These are phyloP conservation scores for Diplosoma virens DNA, from an alignment of 23 tunicate genomes.

Conservation along the genomic window DNA sequence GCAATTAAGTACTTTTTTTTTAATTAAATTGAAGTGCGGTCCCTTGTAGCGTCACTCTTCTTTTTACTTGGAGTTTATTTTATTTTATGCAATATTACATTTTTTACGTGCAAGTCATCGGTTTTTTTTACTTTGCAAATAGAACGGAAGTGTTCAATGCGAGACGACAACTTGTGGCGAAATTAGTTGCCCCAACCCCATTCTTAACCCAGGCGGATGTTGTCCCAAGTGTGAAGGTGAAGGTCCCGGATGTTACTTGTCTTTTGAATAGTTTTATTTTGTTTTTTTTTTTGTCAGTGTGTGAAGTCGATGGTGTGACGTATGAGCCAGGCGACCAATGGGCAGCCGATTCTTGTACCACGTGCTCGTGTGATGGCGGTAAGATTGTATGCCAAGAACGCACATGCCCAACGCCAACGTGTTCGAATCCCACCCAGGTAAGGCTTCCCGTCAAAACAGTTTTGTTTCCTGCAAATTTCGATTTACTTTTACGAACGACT, in stretches of 20 bases:
- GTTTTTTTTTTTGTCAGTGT: conserved; percentile 49
- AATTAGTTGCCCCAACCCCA: conserved; percentile 60
- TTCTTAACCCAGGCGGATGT: conserved; percentile 38
- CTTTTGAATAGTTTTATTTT: too few species aligned
- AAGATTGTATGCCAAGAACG: conserved; percentile 25
- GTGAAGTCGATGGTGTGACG: conserved; percentile 28
- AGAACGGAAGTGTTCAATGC: conserved; percentile 66
- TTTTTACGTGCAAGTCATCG: neutral
- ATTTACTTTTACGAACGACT: neutral
- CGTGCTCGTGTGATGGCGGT: conserved; percentile 51
- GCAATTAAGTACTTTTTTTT: too few species aligned
- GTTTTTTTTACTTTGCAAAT: conserved; percentile 12
- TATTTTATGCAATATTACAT: neutral
- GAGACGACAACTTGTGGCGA: conserved; percentile 31
- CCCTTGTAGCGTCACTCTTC: too few species aligned
- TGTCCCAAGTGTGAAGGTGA: conserved; percentile 79
- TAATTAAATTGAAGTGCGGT: too few species aligned
- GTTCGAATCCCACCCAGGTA: conserved; percentile 76
- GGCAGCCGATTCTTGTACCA: conserved; percentile 55
- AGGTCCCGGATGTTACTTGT: neutral
- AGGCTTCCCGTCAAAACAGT: neutral
- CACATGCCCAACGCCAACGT: conserved; percentile 26
- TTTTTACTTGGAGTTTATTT: too few species aligned
- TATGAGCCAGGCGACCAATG: conserved; percentile 61
- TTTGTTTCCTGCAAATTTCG: neutral